Conservation (phyloP, 53 echinoderm and acorn worm species). For the Glandiceps talaboti region DNA sequence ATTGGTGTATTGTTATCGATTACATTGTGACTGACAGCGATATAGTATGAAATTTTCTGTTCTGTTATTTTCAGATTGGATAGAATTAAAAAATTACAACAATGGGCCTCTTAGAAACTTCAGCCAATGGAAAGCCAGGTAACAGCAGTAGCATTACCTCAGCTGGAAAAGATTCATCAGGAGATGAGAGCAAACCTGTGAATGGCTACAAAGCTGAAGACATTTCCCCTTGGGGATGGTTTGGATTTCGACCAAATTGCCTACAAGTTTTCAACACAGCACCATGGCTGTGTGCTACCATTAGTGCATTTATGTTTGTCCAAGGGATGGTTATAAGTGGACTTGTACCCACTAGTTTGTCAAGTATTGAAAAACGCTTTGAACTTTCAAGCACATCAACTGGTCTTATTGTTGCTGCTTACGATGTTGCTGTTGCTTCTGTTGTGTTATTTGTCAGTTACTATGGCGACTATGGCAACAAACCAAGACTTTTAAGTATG, state of each 20-base stretch:
- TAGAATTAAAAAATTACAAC: too few relatives aligned
- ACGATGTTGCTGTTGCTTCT: constrained; percentile 36
- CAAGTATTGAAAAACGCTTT: constrained; percentile 65
- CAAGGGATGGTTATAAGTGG: constrained; percentile 62
- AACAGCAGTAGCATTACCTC: neutral
- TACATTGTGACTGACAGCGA: too few relatives aligned
- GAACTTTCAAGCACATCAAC: constrained; percentile 44
- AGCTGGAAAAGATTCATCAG: neutral
- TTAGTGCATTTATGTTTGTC: constrained; percentile 11
- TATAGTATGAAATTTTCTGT: too few relatives aligned
- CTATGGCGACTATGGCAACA: constrained; percentile 54
- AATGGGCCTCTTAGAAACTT: too few relatives aligned
- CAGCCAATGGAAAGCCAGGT: too few relatives aligned
- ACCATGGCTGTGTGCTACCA: constrained; percentile 13
- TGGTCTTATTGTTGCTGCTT: constrained; percentile 49
- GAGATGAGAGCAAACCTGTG: neutral
- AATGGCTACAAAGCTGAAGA: neutral
- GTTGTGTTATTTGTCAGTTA: constrained; percentile 55
- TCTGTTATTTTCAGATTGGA: too few relatives aligned
- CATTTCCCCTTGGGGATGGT: neutral
- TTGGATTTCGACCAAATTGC: neutral
- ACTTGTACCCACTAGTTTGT: constrained; percentile 28
- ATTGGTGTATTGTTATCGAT: too few relatives aligned
- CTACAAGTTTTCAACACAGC: neutral
- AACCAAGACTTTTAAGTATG: constrained; percentile 15